Evolutionary conservation across 2,113 vertebrate species (phyloP), one percentile per base, ranked within the genome.

Genomic region (Willisornis vidua): DNA sequence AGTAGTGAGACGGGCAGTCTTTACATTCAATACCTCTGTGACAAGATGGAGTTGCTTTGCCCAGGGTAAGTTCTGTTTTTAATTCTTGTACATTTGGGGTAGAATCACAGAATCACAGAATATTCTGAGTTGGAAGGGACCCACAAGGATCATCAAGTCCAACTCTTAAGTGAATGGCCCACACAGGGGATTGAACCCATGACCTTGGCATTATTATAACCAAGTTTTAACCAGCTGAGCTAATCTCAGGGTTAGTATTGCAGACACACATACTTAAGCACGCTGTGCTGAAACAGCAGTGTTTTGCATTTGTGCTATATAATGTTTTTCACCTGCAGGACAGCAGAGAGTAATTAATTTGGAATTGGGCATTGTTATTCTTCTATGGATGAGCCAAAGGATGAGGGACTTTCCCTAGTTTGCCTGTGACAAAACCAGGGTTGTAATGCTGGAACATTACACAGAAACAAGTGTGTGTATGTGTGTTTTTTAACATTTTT

Each of bases 11-110:
- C 10, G 0, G 98, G 99, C 65, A 98, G 98, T 39, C 61, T 98
- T 95, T 99, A 98, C 90, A 97, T 99, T 91, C 98, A 99, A 8
- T 92, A 97, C 85, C 97, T 99, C 46, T 99, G 98, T 90, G 19
- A 19, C 4, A 97, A 98, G 87, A 95, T 99, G 80, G 3, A 14
- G n/a, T 14, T 1, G 9, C 91, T 81, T 58, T 97, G 93, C 80
- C 97, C 57, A 73, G 92, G 3, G 61, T 95, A 65, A 98, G 98
- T 95, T 59, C 48, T 80, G 7, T 2, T 83, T 86, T 62, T 83
- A 87, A 43, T 77, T 43, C 43, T 9, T 19, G 25, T 65, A 26
- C 11, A 15, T 74, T 41, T 89, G 28, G 22, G 39, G 39, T 39
- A 39, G 39, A 39, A 39, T 39, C 10, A 39, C 39, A 39, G 39